These are phyloP conservation scores for Chromis chromis DNA, from an alignment of 2,797 vertebrate genomes.

Conservation along the genomic window DNA sequence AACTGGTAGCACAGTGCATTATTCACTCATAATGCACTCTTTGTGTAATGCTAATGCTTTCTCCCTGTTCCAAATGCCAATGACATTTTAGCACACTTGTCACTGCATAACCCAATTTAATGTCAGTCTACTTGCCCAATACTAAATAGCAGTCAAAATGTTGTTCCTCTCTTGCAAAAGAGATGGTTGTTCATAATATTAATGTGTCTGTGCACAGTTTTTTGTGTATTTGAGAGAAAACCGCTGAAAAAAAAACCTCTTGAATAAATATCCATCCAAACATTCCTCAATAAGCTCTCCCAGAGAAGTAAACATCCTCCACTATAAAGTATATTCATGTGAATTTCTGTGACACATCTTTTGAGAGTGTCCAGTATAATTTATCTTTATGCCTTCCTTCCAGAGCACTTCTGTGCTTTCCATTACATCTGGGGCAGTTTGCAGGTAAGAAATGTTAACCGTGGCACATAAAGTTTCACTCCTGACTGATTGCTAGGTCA, in stretches of 20 bases:
- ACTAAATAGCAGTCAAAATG: conserved; percentile 58
- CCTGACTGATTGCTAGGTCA: conserved; percentile 65
- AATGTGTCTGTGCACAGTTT: conserved; percentile 9
- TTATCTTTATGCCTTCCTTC: conserved; percentile 24
- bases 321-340: neutral
- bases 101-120: conserved; percentile 72
- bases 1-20: conserved; percentile 90
- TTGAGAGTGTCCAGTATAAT: conserved; percentile 18
- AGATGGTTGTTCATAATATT: conserved; percentile 28
- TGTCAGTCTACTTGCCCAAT: conserved; percentile 48
- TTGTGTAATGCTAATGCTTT: conserved; percentile 89
- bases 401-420: conserved; percentile 30
- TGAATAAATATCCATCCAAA: conserved; percentile 17
- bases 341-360: conserved; percentile 22
- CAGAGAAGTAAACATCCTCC: conserved; percentile 20
- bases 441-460: conserved; percentile 52
- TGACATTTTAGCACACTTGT: conserved; percentile 76
- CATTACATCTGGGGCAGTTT: conserved; percentile 41
- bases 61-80: conserved; percentile 74
- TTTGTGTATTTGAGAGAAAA: conserved; percentile 9
- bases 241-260: conserved; percentile 16
- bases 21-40: conserved; percentile 91
- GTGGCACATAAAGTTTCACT: conserved; percentile 64
- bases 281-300: conserved; percentile 3
- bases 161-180: conserved; percentile 39